Conservation (phyloP, 2,113 vertebrate species). For the Lepus europaeus region DNA sequence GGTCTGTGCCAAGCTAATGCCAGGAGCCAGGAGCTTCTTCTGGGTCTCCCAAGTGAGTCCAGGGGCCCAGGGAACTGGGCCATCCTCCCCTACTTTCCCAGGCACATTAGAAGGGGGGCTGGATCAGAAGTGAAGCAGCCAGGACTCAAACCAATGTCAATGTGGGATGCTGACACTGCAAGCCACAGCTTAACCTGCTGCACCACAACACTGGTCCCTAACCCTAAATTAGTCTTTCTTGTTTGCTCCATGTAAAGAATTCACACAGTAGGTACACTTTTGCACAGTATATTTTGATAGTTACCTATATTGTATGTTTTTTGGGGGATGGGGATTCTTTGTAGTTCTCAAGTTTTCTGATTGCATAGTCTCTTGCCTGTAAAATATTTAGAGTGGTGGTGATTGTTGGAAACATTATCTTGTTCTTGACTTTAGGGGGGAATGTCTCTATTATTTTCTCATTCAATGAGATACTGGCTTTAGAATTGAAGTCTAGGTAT, state of each 20-base stretch:
- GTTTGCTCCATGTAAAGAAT: neutral
- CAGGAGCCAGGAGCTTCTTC: no score
- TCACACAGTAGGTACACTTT: neutral
- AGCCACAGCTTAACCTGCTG: no score
- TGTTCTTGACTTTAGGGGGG: neutral
- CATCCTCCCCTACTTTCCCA: no score
- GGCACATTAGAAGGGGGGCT: no score
- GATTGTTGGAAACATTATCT: neutral
- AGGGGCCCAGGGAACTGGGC: no score
- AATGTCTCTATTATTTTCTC: neutral
- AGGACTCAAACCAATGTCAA: no score
- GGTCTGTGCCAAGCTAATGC: no score
- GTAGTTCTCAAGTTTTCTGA: neutral
- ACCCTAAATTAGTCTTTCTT: neutral
- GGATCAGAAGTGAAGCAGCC: no score
- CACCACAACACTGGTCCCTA: no score
- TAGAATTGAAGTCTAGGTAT: neutral
- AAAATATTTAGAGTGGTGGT: neutral
- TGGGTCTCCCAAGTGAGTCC: no score
- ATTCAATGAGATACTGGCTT: neutral
- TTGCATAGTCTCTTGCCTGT: neutral
- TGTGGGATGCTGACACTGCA: no score
- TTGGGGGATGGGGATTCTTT: neutral
- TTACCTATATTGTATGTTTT: neutral
- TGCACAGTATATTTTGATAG: neutral